Conservation (phyloP, 2,888 invertebrate species). For the Zygothrica quintamaculata region DNA sequence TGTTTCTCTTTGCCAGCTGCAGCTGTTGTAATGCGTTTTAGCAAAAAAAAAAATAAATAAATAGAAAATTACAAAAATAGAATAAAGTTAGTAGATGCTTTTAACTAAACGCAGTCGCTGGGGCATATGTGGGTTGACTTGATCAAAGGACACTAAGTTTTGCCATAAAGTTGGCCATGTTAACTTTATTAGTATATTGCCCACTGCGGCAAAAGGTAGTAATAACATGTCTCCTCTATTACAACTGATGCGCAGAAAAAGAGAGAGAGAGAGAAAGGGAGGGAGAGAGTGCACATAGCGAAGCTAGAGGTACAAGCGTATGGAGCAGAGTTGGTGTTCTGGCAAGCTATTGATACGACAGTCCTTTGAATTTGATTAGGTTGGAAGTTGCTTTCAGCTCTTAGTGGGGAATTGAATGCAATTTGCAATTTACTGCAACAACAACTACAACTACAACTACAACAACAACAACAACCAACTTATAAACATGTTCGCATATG, state of each 20-base stretch:
- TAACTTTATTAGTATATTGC: constrained; percentile 66
- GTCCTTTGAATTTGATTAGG: constrained; percentile 68
- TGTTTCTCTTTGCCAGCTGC: constrained; percentile 53
- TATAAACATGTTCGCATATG: constrained; percentile 8
- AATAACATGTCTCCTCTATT: no score
- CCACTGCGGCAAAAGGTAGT: neutral
- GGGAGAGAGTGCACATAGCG: neutral
- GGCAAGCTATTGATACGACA: constrained; percentile 60
- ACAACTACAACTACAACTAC: neutral
- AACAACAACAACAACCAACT: no score
- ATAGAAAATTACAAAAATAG: no score
- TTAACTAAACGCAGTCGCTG: constrained; percentile 63
- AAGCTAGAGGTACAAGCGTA: neutral
- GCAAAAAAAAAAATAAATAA: constrained; percentile 23
- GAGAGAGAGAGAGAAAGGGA: neutral
- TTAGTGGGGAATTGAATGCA: constrained; percentile 41
- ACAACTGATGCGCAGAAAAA: neutral
- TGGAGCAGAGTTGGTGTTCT: no score
- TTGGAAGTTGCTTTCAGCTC: constrained; percentile 37
- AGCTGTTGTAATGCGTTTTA: constrained; percentile 42
- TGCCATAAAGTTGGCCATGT: constrained; percentile 73
- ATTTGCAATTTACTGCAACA: constrained; percentile 38
- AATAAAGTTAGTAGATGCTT: constrained; percentile 62
- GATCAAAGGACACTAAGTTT: constrained; percentile 74
- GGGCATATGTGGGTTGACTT: constrained; percentile 50